phyloP scores from a whole-genome alignment of 2,113 vertebrate genomes.

The Callospermophilus lateralis region DNA sequence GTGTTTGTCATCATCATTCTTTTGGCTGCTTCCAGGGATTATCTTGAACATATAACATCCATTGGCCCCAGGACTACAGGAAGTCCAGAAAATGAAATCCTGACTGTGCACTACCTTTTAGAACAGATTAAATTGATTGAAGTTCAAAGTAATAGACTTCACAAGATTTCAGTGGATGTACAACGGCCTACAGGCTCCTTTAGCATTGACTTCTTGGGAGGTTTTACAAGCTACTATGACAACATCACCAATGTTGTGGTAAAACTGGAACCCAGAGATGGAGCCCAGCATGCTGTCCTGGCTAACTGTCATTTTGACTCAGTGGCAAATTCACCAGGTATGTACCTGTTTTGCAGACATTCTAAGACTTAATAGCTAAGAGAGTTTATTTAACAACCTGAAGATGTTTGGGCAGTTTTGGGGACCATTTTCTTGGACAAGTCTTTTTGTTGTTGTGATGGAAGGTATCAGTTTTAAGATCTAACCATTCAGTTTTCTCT shows the following conservation, averaged over 20 bases:
- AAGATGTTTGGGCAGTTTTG: not conserved
- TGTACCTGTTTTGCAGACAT: constrained; percentile 32
- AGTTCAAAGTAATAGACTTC: constrained; percentile 86
- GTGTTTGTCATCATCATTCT: not conserved
- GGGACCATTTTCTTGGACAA: not conserved
- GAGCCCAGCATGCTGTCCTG: constrained; percentile 94
- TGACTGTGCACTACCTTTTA: constrained; percentile 95
- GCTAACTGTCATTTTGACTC: constrained; percentile 99
- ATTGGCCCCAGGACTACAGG: constrained; percentile 96
- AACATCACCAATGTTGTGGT: constrained; percentile 96
- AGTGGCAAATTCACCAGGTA: constrained; percentile 96
- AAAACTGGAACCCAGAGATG: constrained; percentile 92
- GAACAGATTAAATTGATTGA: constrained; percentile 92
- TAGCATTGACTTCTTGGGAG: constrained; percentile 97
- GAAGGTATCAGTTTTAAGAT: not conserved
- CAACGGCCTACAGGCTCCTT: constrained; percentile 97
- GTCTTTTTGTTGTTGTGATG: not conserved
- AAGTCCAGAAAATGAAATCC: constrained; percentile 95
- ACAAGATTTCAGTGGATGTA: constrained; percentile 92
- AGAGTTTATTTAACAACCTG: not conserved
- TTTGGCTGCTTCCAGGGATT: constrained; percentile 88
- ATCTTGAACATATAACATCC: constrained; percentile 95
- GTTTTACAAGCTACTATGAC: constrained; percentile 98
- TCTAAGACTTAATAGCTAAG: not conserved
- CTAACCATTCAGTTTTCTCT: constrained; percentile 11